Base-by-base conservation (phyloP, 1,140 invertebrate genomes). In the Limonius californicus region DNA sequence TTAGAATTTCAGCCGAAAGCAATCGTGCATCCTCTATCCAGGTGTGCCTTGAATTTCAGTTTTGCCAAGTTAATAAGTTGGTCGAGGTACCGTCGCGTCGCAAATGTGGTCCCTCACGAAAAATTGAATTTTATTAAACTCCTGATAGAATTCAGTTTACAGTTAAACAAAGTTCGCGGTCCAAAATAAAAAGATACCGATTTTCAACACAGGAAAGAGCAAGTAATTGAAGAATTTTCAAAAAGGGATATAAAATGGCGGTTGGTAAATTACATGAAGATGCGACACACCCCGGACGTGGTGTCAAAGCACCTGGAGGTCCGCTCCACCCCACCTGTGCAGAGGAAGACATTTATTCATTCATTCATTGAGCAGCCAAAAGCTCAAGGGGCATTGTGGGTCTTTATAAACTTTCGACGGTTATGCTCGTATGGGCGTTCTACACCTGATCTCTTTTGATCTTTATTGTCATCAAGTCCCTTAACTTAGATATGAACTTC, bases 1-100 rank as follows among this genome's bases (percentile, higher is more conserved):
- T 74, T 74, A 61, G 64, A 70, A 70, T 64, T 42, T 27, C 35
- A 30, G 45, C 19, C 45, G 19, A 59, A 67, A 67, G 63, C 53
- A 68, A 70, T 69, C 65, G 64, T 67, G 67, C 70, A 70, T 70
- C 61, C 54, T 43, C 62, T 50, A 66, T 73, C 70, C 70, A 71
- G 70, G 70, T 71, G 71, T 67, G 19, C 11, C 20, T 55, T 32
- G 15, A 9, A 27, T 55, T 55, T 50, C n/a, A 50, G 20, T 50
- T 19, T 50, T 50, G 9, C 16, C 2, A 50, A 50, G 45, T 50
- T 50, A 50, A 50, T 50, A 50, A 39, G 35, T 39, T 14, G 3
- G 23, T 9, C 9, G 23, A 27, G 9, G 23, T 27, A 9, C 9
- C n/a, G n/a, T n/a, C n/a, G n/a, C n/a, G n/a, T n/a, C n/a, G n/a